phyloP scores from a whole-genome alignment of 2,888 invertebrate genomes.

The Pterostichus niger region DNA sequence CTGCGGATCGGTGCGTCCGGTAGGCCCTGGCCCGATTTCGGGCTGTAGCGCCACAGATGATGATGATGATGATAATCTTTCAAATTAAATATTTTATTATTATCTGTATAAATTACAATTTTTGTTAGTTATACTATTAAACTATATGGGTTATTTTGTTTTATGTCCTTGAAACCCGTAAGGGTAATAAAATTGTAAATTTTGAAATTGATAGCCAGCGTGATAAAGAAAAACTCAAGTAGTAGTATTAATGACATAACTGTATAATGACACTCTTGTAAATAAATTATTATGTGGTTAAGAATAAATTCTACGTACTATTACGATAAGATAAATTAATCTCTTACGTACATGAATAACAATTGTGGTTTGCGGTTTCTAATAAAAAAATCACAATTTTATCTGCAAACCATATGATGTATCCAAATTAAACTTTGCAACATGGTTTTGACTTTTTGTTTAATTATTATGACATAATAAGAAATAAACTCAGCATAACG shows the following conservation, averaged over 20 bases:
- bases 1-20: too few species aligned
- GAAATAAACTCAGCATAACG: not conserved
- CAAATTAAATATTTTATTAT: too few species aligned
- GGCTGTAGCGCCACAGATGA: too few species aligned
- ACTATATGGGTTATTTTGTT: too few species aligned
- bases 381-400: not conserved
- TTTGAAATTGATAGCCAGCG: too few species aligned
- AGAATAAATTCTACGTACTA: not conserved
- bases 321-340: constrained; percentile 1
- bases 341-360: constrained; percentile 37
- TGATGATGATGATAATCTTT: too few species aligned
- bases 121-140: too few species aligned
- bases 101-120: too few species aligned
- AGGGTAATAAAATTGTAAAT: too few species aligned
- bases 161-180: too few species aligned
- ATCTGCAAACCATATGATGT: constrained; percentile 25
- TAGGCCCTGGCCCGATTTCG: too few species aligned
- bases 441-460: not conserved
- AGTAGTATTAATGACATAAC: constrained; percentile 6
- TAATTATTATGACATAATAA: not conserved
- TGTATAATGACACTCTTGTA: not conserved
- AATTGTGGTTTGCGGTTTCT: constrained; percentile 24
- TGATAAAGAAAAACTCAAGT: too few species aligned
- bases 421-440: not conserved
- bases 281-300: constrained; percentile 16